These are phyloP conservation scores for Ophion obscuratus DNA, from an alignment of 2,888 invertebrate genomes.

Conservation along the genomic window DNA sequence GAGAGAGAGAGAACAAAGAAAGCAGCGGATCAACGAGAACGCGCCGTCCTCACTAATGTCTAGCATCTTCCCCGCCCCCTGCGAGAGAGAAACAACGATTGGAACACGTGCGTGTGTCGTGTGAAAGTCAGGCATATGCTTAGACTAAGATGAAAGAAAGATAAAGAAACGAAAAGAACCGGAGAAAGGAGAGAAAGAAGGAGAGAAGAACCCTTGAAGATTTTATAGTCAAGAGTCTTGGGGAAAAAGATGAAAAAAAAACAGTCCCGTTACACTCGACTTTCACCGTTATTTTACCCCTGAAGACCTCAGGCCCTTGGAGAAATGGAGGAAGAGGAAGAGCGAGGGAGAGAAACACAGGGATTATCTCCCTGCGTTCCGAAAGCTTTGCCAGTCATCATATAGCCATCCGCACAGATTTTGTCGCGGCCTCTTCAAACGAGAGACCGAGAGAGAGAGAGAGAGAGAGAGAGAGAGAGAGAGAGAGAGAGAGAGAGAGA, in stretches of 20 bases:
- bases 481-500: background rate
- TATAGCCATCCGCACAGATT: slow-evolving; percentile 53
- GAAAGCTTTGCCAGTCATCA: slow-evolving; percentile 39
- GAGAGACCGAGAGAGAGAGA: slow-evolving; percentile 19
- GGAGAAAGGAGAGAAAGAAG: background rate
- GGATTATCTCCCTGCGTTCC: slow-evolving; percentile 47
- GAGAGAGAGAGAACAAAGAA: background rate
- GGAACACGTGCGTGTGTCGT: too few relatives aligned
- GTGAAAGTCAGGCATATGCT: too few relatives aligned
- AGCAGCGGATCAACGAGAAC: slow-evolving; percentile 14
- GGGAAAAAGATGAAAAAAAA: slow-evolving; percentile 34
- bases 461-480: slow-evolving; percentile 8
- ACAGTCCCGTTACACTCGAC: slow-evolving; percentile 56
- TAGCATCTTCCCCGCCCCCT: too few relatives aligned
- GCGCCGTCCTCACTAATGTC: too few relatives aligned
- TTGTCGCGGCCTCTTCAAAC: slow-evolving; percentile 27
- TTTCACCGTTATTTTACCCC: slow-evolving; percentile 61
- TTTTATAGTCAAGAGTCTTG: slow-evolving; percentile 41
- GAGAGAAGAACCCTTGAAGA: slow-evolving; percentile 39
- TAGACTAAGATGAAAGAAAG: background rate
- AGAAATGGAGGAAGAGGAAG: slow-evolving; percentile 4
- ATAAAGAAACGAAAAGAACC: background rate
- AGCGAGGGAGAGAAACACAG: slow-evolving; percentile 1
- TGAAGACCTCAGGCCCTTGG: slow-evolving; percentile 45
- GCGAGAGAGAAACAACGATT: background rate